Percentiles rank a stretch among this genome's conserved stretches.
Evolutionary conservation across 53 echinoderm and acorn worm genomes (phyloP).

Genomic region (Echinarachnius parma): DNA sequence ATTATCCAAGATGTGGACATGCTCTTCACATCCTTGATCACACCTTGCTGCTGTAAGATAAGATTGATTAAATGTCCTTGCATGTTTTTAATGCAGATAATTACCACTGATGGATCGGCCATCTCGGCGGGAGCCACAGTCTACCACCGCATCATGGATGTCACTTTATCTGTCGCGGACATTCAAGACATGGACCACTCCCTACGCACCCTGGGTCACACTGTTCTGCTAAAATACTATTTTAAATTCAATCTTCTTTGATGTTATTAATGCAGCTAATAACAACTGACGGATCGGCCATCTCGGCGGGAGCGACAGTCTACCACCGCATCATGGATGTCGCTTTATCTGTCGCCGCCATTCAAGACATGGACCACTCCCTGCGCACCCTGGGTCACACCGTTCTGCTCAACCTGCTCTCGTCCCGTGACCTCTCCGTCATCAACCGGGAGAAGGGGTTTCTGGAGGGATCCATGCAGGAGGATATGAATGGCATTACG

Average conservation of each 20-base stretch:
- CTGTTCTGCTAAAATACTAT: constrained; percentile 75
- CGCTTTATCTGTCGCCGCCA: constrained; percentile 68
- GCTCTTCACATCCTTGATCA: no score
- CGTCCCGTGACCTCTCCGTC: constrained; percentile 34
- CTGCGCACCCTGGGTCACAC: constrained; percentile 80
- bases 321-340: constrained; percentile 88
- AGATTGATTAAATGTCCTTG: no score
- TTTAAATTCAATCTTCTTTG: no score
- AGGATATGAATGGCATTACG: constrained; percentile 78
- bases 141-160: constrained; percentile 86
- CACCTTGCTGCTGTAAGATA: no score
- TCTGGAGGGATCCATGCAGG: constrained; percentile 63
- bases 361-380: constrained; percentile 95
- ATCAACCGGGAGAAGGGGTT: constrained; percentile 66
- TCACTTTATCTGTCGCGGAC: constrained; percentile 68
- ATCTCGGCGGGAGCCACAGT: constrained; percentile 83
- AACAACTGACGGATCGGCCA: constrained; percentile 80
- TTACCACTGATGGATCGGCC: constrained; percentile 81
- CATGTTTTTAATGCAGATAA: constrained; percentile 60
- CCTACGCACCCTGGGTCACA: constrained; percentile 76
- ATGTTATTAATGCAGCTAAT: constrained; percentile 64
- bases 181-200: constrained; percentile 96
- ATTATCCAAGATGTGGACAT: no score
- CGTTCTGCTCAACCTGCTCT: constrained; percentile 68
- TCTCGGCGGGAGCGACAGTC: constrained; percentile 80